Evolutionary conservation across 2,888 invertebrate genomes (phyloP), one percentile per base, ranked within the genome.

Genomic region (Ophion costatus): DNA sequence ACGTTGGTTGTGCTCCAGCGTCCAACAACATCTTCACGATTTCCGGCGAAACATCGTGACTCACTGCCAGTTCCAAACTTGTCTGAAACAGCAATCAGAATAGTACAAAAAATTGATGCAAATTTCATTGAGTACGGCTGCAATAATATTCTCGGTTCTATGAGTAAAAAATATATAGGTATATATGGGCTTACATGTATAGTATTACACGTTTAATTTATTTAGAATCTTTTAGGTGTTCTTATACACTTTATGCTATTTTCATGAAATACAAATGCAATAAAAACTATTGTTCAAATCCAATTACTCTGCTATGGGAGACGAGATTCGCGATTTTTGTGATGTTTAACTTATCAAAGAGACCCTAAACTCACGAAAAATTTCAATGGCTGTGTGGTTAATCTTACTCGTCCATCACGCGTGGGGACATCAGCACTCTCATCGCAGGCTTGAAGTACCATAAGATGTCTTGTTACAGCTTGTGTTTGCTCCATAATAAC

Each of bases 21-120:
- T 91, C 64, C 6, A 93, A 71, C 29, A 93, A 77, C n/a, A 89
- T 22, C 14, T 87, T 81, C 2, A 93, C 77, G 64, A 93, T 91
- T 64, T 88, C 80, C 0, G 80, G 61, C n/a, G 88, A 89, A 4
- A 83, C 80, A 4, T 89, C 81, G 64, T 82, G 86, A 64, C 89
- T 87, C 20, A 93, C 59, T 10, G 93, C 92, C 38, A 93, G 82
- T 75, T 93, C 93, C 45, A 93, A 88, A 82, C 91, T 91, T 17
- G 93, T 91, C 93, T 93, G 80, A 38, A 88, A 89, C 64, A 20
- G 63, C 64, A 75, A 24, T 71, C 71, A 61, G 51, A 74, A 69
- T 75, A 24, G 51, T 22, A 45, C 51, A 45, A 70, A 51, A n/a
- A 14, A 74, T 70, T 42, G 22, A 33, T 9, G 56, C 10, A 56